A percentile compares a stretch with the other conserved stretches of the same genome.
These are phyloP conservation scores for Carapus acus DNA, from an alignment of 2,797 vertebrate species.

Conservation along the genomic window DNA sequence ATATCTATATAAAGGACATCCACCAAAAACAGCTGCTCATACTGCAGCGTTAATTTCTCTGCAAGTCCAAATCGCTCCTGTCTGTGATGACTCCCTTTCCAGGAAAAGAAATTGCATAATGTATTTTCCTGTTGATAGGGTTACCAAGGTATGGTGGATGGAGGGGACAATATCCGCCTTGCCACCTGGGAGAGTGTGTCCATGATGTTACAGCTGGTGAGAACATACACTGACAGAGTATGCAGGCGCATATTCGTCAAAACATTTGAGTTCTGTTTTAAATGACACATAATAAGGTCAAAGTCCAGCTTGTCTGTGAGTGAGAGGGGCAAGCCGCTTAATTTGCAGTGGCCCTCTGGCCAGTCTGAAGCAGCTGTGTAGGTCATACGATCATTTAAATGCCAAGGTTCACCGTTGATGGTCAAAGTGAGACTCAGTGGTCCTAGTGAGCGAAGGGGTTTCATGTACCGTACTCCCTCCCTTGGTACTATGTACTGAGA, in stretches of 20 bases:
- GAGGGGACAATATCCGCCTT: slow-evolving; percentile 80
- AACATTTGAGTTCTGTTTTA: slow-evolving; percentile 1
- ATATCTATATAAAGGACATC: no score
- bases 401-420: slow-evolving; percentile 48
- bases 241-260: slow-evolving; percentile 10
- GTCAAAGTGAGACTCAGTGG: slow-evolving; percentile 27
- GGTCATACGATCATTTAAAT: slow-evolving; percentile 51
- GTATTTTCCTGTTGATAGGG: slow-evolving; percentile 70
- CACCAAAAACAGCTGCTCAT: slow-evolving; percentile 8
- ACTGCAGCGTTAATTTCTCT: background rate
- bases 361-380: slow-evolving; percentile 15
- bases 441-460: slow-evolving; percentile 15
- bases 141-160: slow-evolving; percentile 92
- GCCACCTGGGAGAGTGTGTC: slow-evolving; percentile 94
- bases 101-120: slow-evolving; percentile 8
- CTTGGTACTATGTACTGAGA: slow-evolving; percentile 20
- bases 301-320: no score
- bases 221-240: slow-evolving; percentile 31
- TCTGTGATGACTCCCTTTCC: slow-evolving; percentile 2
- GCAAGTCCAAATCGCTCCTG: background rate
- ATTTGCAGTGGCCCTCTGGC: slow-evolving; percentile 17
- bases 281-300: slow-evolving; percentile 3
- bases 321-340: no score
- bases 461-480: slow-evolving; percentile 21
- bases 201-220: slow-evolving; percentile 93